phyloP scores from a whole-genome alignment of 1,140 invertebrate genomes.

The Ooceraea biroi region DNA sequence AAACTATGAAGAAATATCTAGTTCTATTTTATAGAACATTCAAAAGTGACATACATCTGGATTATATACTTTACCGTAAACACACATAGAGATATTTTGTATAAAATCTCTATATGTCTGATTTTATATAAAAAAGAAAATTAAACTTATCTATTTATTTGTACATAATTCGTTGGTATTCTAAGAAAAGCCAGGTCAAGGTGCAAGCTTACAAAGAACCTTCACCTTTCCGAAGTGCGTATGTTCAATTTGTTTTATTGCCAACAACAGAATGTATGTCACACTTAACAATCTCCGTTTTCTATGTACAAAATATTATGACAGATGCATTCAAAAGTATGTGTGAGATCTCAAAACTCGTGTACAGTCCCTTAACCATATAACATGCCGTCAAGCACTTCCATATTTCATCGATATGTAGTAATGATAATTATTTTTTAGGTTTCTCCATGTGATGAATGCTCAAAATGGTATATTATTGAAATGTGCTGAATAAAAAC shows the following conservation, averaged over 20 bases:
- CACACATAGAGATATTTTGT: not conserved
- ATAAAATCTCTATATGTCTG: no score
- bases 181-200: slow-evolving; percentile 76
- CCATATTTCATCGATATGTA: slow-evolving; percentile 47
- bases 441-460: not conserved
- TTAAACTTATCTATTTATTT: slow-evolving; percentile 43
- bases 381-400: slow-evolving; percentile 40
- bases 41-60: not conserved
- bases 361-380: slow-evolving; percentile 52
- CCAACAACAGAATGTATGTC: slow-evolving; percentile 82
- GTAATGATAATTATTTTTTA: slow-evolving; percentile 34
- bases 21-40: not conserved
- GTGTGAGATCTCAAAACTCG: slow-evolving; percentile 45
- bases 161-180: slow-evolving; percentile 25
- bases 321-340: slow-evolving; percentile 67
- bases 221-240: slow-evolving; percentile 81
- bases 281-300: slow-evolving; percentile 80
- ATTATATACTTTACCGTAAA: slow-evolving; percentile 33
- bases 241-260: slow-evolving; percentile 82
- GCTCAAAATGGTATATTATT: not conserved
- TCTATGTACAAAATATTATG: slow-evolving; percentile 82
- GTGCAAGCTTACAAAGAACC: slow-evolving; percentile 83
- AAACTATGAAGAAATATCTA: slow-evolving; percentile 13
- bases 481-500: not conserved
- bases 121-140: slow-evolving; percentile 30